These are phyloP conservation scores for Carassius carassius DNA, from an alignment of 2,113 vertebrate species.

Conservation along the genomic window DNA sequence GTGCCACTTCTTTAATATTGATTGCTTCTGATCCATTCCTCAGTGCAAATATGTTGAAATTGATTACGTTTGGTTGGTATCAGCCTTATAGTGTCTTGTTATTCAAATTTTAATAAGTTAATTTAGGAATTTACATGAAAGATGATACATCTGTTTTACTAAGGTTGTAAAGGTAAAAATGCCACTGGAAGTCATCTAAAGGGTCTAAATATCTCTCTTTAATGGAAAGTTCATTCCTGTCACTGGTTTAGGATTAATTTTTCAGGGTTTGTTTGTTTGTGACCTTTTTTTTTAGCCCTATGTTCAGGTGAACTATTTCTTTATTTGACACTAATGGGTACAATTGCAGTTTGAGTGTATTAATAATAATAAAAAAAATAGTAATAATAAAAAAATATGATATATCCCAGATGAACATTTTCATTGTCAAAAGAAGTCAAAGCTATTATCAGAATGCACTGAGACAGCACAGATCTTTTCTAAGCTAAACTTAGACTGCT, in stretches of 20 bases:
- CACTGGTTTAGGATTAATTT: not conserved
- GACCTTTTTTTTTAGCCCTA: not conserved
- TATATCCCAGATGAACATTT: not conserved
- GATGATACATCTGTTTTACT: too few species aligned
- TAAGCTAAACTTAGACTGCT: not conserved
- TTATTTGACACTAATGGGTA: not conserved
- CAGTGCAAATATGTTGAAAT: too few species aligned
- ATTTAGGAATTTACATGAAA: too few species aligned
- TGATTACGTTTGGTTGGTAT: too few species aligned
- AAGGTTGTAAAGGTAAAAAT: not conserved
- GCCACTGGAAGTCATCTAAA: too few species aligned
- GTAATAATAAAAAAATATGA: not conserved
- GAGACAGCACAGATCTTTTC: not conserved
- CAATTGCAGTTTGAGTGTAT: not conserved
- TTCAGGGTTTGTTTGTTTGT: not conserved
- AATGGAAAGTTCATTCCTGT: not conserved
- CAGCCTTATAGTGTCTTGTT: too few species aligned
- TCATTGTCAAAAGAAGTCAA: not conserved
- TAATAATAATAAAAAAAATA: not conserved
- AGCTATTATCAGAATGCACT: not conserved
- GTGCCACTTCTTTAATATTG: too few species aligned
- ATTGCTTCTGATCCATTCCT: not conserved
- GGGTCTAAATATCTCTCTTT: not conserved
- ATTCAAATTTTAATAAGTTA: too few species aligned
- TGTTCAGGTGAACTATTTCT: not conserved